These are phyloP conservation scores for Peromyscus leucopus DNA, from an alignment of 2,113 vertebrate species.

Conservation along the genomic window DNA sequence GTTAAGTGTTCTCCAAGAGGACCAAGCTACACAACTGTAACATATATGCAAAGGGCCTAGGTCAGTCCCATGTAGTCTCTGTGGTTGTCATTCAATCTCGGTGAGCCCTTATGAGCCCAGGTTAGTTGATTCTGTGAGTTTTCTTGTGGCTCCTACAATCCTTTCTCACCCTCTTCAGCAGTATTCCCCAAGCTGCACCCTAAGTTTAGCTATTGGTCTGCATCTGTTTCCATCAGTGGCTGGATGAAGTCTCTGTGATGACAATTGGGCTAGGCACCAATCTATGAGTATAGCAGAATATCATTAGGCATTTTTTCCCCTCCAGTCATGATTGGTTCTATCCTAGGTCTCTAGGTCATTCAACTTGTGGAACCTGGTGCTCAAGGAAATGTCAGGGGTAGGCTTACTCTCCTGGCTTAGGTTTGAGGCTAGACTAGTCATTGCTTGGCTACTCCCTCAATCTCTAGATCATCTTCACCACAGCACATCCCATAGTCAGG, in stretches of 20 bases:
- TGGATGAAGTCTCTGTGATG: background rate
- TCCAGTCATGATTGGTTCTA: background rate
- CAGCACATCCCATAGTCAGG: background rate
- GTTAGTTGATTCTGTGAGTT: background rate
- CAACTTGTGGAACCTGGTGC: background rate
- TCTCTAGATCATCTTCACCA: background rate
- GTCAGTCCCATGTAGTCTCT: background rate
- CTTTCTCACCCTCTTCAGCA: background rate
- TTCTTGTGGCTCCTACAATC: background rate
- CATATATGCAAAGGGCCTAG: background rate
- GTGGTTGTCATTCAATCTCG: background rate
- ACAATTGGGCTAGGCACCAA: background rate
- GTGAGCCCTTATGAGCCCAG: background rate
- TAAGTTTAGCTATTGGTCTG: background rate
- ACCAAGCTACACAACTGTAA: background rate
- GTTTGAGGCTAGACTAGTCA: background rate
- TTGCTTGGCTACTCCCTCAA: background rate
- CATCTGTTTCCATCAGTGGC: background rate
- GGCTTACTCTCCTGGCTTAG: background rate
- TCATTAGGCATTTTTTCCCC: background rate
- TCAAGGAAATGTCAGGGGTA: background rate
- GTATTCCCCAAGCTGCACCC: accelerated
- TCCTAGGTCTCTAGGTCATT: background rate
- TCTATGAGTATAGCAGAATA: background rate
- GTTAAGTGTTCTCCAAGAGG: background rate